phyloP scores from a whole-genome alignment of 1,140 invertebrate species.

The Drosophila quadrilineata region DNA sequence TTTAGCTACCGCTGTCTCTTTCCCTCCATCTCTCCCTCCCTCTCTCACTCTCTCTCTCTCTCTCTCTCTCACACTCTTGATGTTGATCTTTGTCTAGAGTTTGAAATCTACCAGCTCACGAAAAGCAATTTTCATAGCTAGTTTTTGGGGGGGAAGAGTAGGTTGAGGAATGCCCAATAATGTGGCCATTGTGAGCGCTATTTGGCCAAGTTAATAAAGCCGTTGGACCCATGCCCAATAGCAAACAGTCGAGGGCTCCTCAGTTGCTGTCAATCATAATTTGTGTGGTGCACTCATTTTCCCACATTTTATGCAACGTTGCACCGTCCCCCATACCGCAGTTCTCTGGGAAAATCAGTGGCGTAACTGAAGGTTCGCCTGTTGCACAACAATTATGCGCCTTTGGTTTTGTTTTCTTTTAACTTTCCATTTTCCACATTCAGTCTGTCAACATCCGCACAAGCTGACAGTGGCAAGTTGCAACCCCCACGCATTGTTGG shows the following conservation, averaged over 20 bases:
- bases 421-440: constrained; percentile 5
- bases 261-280: constrained; percentile 37
- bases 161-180: not conserved
- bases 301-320: constrained; percentile 64
- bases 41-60: too few relatives aligned
- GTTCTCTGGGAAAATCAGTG: constrained; percentile 67
- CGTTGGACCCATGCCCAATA: constrained; percentile 38
- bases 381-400: constrained; percentile 68
- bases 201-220: constrained; percentile 60
- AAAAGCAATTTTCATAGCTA: constrained; percentile 63
- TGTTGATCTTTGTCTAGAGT: not conserved
- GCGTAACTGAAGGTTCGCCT: constrained; percentile 47
- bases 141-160: too few relatives aligned
- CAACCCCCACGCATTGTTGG: constrained; percentile 53
- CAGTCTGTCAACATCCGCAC: constrained; percentile 10
- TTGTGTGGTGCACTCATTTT: constrained; percentile 47
- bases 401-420: constrained; percentile 26
- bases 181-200: constrained; percentile 57
- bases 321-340: constrained; percentile 1
- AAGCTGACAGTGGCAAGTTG: constrained; percentile 6
- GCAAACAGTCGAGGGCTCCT: not conserved
- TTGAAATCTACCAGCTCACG: constrained; percentile 60
- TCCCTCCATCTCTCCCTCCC: too few relatives aligned
- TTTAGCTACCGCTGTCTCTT: constrained; percentile 42
- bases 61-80: too few relatives aligned